Evolutionary conservation across 2,888 invertebrate genomes (phyloP), one percentile per base, ranked within the genome.

Genomic region (Chesias legatella): DNA sequence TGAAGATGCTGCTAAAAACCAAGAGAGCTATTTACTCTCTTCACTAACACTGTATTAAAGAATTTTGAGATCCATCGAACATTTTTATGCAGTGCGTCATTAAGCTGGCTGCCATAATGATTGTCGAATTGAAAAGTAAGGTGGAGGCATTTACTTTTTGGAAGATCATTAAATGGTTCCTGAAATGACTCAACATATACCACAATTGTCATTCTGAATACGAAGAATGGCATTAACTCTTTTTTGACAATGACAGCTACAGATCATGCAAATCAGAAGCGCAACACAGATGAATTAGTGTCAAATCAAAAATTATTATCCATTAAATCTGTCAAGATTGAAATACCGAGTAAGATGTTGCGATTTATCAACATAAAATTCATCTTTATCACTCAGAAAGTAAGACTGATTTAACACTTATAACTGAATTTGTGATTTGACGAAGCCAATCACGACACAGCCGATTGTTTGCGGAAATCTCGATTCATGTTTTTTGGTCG

Each of bases 221-320:
- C 40, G 10, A 36, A 40, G 44, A 45, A 40, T 29, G 35, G 36
- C 30, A 40, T 45, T 36, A 32, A 33, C 22, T 37, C 29, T 40
- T 55, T 60, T 61, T 60, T 60, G 47, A 60, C 48, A 63, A 58
- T 53, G 58, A 63, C 56, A 56, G 60, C 65, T 47, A 58, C 48
- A 63, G 76, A 74, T 79, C 78, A 79, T 78, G 75, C 64, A 71
- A 79, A 79, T 78, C 61, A 67, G 70, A 68, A 71, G 73, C 69
- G 52, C 62, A 67, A 71, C 65, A 62, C 68, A 63, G 62, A 65
- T 67, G 75, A 70, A 68, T 76, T 71, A 76, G 65, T 71, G 77
- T 77, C 78, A 75, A 69, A 71, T 70, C 9, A 32, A 58, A 66
- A 60, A 63, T 62, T 70, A 73, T 67, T 67, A 69, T 58, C 65